A percentile compares a stretch with the other conserved stretches of the same genome.
Conservation (phyloP, 2,888 invertebrate genomes). For the Pristionchus entomophagus region DNA sequence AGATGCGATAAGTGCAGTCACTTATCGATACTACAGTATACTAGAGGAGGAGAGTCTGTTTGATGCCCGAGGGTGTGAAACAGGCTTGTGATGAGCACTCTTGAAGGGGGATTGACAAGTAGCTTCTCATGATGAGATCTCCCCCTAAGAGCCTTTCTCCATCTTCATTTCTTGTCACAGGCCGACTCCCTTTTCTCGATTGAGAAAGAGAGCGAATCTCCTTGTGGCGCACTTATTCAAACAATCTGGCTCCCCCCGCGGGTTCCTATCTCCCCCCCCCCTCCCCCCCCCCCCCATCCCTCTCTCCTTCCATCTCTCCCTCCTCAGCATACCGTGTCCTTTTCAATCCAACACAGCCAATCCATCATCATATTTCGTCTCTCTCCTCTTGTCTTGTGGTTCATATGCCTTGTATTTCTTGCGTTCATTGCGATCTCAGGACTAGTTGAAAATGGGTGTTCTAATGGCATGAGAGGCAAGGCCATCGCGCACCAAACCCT, state of each 20-base stretch:
- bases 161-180: constrained; percentile 32
- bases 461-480: constrained; percentile 1
- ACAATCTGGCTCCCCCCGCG: constrained; percentile 18
- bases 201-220: constrained; percentile 19
- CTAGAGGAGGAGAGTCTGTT: background rate
- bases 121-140: background rate
- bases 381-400: background rate
- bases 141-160: constrained; percentile 26
- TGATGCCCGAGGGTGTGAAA: constrained; percentile 11
- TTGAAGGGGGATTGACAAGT: background rate
- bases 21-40: constrained; percentile 29
- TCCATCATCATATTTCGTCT: constrained; percentile 34
- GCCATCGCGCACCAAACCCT: background rate
- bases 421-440: background rate
- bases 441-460: constrained; percentile 14
- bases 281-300: too few relatives aligned
- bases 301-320: too few relatives aligned
- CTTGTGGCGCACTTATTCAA: constrained; percentile 41
- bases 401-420: constrained; percentile 13
- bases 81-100: constrained; percentile 34
- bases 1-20: constrained; percentile 39
- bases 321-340: constrained; percentile 23
- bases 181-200: constrained; percentile 18
- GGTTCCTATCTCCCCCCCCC: background rate
- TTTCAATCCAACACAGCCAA: constrained; percentile 25